These are phyloP conservation scores for Dendronephthya gigantea DNA, from an alignment of 64 coral and sea anemone genomes.

Conservation along the genomic window DNA sequence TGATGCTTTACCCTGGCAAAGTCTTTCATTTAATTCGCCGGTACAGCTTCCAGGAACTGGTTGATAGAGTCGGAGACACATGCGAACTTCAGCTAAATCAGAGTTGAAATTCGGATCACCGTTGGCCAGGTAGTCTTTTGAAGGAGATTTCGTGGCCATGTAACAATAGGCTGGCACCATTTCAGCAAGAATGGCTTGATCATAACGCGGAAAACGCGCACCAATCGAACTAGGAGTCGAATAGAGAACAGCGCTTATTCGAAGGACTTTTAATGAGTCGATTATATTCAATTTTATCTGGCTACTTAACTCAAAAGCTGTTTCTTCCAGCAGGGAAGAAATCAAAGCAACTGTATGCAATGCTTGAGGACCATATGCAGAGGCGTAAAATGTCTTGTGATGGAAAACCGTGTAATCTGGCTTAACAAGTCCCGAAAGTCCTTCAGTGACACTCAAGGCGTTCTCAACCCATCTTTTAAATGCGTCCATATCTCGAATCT, in stretches of 20 bases:
- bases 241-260: slow-evolving; percentile 25
- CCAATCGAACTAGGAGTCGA: slow-evolving; percentile 40
- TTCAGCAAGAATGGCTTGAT: slow-evolving; percentile 3
- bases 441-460: slow-evolving; percentile 38
- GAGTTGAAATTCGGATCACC: not conserved
- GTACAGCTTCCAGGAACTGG: not conserved
- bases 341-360: slow-evolving; percentile 28
- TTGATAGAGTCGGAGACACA: not conserved
- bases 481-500: slow-evolving; percentile 33
- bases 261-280: slow-evolving; percentile 15
- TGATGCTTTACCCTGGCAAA: not conserved
- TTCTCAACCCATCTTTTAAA: slow-evolving; percentile 35
- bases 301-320: slow-evolving; percentile 10
- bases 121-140: not conserved
- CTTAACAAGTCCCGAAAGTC: slow-evolving; percentile 38
- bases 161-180: slow-evolving; percentile 23
- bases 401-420: slow-evolving; percentile 56
- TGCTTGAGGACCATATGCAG: slow-evolving; percentile 34
- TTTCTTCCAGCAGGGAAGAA: slow-evolving; percentile 33
- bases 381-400: slow-evolving; percentile 45
- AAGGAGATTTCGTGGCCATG: not conserved
- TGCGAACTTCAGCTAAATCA: not conserved
- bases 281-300: slow-evolving; percentile 19
- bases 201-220: slow-evolving; percentile 39
- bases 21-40: not conserved